These are phyloP conservation scores for Pseudococcus viburni DNA, from an alignment of 2,888 invertebrate species.

Conservation along the genomic window DNA sequence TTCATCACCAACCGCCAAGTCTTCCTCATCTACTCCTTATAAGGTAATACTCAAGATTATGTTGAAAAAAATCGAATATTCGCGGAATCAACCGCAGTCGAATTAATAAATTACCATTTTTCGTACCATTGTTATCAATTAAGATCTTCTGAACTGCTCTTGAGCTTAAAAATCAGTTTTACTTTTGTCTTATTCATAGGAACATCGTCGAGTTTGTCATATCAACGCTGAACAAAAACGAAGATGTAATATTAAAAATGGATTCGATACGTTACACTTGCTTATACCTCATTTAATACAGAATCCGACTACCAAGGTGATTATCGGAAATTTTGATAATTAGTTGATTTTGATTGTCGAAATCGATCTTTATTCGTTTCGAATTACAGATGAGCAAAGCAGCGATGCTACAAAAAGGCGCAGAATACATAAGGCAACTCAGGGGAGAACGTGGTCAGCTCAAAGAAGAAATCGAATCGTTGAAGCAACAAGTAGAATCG, in stretches of 20 bases:
- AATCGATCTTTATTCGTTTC: background rate
- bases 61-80: background rate
- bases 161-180: conserved; percentile 69
- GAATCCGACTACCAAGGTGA: conserved; percentile 88
- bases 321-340: background rate
- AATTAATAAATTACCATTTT: background rate
- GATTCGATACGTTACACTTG: conserved; percentile 93
- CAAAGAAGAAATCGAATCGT: conserved; percentile 90
- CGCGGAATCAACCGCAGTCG: background rate
- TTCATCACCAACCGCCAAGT: conserved; percentile 65
- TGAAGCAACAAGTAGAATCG: conserved; percentile 90
- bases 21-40: conserved; percentile 67
- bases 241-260: conserved; percentile 95
- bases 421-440: conserved; percentile 93
- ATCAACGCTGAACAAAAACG: conserved; percentile 97
- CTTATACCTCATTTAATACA: conserved; percentile 92
- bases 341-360: background rate
- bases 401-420: conserved; percentile 96
- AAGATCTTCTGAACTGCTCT: conserved; percentile 68
- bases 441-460: conserved; percentile 87
- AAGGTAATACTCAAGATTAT: conserved; percentile 67
- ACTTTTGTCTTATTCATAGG: conserved; percentile 70
- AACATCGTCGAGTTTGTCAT: conserved; percentile 88
- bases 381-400: conserved; percentile 86
- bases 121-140: background rate